Evolutionary conservation across 1,140 invertebrate genomes (phyloP).

Genomic region (Eumeta japonica): DNA sequence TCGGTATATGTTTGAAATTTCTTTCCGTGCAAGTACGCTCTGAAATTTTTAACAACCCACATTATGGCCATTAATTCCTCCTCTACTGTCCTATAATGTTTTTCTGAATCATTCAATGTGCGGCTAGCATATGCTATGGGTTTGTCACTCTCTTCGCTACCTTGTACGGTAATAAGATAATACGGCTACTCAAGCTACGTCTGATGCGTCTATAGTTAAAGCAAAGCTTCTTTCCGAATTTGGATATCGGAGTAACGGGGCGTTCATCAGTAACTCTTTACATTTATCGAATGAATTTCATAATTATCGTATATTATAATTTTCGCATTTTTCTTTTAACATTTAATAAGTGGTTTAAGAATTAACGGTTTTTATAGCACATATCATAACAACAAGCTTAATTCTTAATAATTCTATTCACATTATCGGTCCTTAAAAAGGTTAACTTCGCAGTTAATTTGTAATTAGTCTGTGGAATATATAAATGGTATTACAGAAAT

Average conservation of each 20-base stretch:
- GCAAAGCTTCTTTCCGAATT: slow-evolving; percentile 15
- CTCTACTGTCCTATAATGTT: slow-evolving; percentile 12
- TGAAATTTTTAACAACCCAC: slow-evolving; percentile 14
- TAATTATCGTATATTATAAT: slow-evolving; percentile 7
- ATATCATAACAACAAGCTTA: too few relatives aligned
- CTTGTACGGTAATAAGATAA: slow-evolving; percentile 11
- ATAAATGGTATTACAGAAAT: too few relatives aligned
- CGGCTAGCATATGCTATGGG: slow-evolving; percentile 15
- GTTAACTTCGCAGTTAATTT: too few relatives aligned
- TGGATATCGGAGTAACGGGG: slow-evolving; percentile 15
- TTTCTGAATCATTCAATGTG: slow-evolving; percentile 11
- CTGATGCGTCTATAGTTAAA: slow-evolving; percentile 18
- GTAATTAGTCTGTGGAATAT: too few relatives aligned
- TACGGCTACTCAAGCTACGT: slow-evolving; percentile 16
- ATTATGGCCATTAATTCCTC: slow-evolving; percentile 13
- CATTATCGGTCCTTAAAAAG: too few relatives aligned
- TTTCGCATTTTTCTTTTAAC: slow-evolving; percentile 23
- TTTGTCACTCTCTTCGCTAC: slow-evolving; percentile 28
- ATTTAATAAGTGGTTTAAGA: slow-evolving; percentile 20
- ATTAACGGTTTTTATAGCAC: too few relatives aligned
- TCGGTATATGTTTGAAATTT: slow-evolving; percentile 15
- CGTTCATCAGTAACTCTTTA: slow-evolving; percentile 15
- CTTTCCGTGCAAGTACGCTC: slow-evolving; percentile 14
- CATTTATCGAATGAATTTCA: slow-evolving; percentile 13
- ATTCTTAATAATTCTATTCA: too few relatives aligned